Percentiles rank a stretch among this genome's conserved stretches.
These are phyloP conservation scores for Pharmacophagus antenor DNA, from an alignment of 2,888 invertebrate species.

Conservation along the genomic window DNA sequence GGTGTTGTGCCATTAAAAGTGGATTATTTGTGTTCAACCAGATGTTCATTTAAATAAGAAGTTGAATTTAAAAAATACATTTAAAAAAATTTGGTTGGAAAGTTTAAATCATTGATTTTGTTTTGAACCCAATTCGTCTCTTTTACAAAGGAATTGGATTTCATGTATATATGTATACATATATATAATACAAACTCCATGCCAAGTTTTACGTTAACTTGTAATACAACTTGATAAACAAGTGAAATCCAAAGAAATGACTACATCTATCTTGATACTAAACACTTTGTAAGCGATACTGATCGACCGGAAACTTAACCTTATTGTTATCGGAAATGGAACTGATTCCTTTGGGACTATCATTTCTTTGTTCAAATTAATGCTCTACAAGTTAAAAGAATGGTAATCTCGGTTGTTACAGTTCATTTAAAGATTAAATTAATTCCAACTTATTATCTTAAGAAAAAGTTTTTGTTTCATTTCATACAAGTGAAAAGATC, in stretches of 20 bases:
- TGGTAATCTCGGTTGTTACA: not conserved
- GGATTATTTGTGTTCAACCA: not conserved
- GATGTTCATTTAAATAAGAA: no score
- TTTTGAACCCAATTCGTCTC: no score
- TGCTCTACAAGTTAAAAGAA: constrained; percentile 9
- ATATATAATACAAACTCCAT: no score
- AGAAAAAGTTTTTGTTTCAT: no score
- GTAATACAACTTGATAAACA: not conserved
- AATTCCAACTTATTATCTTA: not conserved
- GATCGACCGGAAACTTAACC: constrained; percentile 13
- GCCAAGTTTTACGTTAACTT: no score
- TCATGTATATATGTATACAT: no score
- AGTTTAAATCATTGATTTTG: no score
- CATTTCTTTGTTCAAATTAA: constrained; percentile 12
- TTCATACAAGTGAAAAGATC: no score
- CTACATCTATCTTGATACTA: not conserved
- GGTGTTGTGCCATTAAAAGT: not conserved
- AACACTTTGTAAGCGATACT: not conserved
- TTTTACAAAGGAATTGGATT: no score
- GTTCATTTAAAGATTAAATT: not conserved
- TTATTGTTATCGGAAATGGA: constrained; percentile 27
- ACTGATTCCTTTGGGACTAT: constrained; percentile 17
- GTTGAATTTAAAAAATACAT: no score
- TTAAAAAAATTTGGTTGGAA: no score
- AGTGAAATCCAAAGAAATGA: not conserved